Percentiles rank a stretch among this genome's conserved stretches.
Evolutionary conservation across 2,888 invertebrate species (phyloP).

Genomic region (Noctua janthina): DNA sequence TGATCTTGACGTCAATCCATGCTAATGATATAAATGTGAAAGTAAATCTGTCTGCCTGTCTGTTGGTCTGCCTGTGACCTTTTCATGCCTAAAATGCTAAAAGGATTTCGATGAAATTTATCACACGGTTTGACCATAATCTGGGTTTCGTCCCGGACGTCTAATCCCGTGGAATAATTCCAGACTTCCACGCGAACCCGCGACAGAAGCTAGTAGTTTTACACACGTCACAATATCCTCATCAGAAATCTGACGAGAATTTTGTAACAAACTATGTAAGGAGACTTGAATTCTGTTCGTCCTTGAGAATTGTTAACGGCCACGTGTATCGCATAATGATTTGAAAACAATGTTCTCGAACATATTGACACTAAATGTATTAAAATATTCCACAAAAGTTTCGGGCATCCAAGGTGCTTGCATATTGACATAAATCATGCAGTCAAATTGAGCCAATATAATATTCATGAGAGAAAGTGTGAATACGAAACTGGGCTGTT

Average conservation of each 20-base stretch:
- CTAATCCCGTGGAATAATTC: neutral
- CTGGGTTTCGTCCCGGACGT: neutral
- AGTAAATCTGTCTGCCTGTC: neutral
- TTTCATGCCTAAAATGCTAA: neutral
- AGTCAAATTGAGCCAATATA: slow-evolving; percentile 10
- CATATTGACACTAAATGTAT: slow-evolving; percentile 34
- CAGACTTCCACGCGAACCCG: neutral
- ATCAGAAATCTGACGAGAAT: slow-evolving; percentile 39
- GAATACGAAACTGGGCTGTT: slow-evolving; percentile 3
- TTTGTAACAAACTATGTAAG: slow-evolving; percentile 34
- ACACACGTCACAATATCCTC: slow-evolving; percentile 44
- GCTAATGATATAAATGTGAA: neutral
- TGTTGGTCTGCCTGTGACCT: neutral
- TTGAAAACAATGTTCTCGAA: slow-evolving; percentile 40
- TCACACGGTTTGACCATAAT: neutral
- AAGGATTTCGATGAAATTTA: neutral
- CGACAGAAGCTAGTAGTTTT: neutral
- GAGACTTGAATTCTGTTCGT: slow-evolving; percentile 48
- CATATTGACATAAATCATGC: slow-evolving; percentile 33
- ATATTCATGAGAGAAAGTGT: slow-evolving; percentile 27
- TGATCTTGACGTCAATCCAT: slow-evolving; percentile 32
- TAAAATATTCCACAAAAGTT: slow-evolving; percentile 46
- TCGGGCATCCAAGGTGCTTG: slow-evolving; percentile 13
- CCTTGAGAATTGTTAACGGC: slow-evolving; percentile 53
- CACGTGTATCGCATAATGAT: slow-evolving; percentile 49